Evolutionary conservation across 23 tunicate species (phyloP).

Genomic region (Ciona savignyi): DNA sequence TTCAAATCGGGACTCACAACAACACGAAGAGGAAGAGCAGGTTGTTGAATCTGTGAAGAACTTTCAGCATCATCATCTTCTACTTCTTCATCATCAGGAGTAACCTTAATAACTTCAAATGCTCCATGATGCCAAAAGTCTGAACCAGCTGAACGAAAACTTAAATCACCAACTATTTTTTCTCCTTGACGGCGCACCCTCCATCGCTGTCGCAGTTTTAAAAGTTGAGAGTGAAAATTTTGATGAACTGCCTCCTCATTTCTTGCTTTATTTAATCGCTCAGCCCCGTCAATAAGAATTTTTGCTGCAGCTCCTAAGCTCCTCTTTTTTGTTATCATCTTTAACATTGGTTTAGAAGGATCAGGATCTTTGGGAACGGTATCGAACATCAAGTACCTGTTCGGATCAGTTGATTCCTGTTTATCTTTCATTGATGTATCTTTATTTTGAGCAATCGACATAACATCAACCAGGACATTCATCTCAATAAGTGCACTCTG

Average conservation of each 20-base stretch:
- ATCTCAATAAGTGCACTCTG: constrained; percentile 73
- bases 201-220: constrained; percentile 73
- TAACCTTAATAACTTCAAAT: constrained; percentile 81
- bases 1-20: constrained; percentile 26
- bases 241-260: constrained; percentile 15
- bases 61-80: constrained; percentile 5
- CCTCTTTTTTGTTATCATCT: constrained; percentile 65
- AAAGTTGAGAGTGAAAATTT: constrained; percentile 53
- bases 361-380: constrained; percentile 41
- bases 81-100: constrained; percentile 44
- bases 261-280: constrained; percentile 37
- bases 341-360: constrained; percentile 19
- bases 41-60: background rate
- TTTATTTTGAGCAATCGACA: constrained; percentile 75
- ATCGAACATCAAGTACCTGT: constrained; percentile 79
- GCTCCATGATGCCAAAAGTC: constrained; percentile 60
- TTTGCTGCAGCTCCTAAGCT: constrained; percentile 61
- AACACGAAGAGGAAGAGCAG: constrained; percentile 30
- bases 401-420: constrained; percentile 26
- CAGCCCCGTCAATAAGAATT: constrained; percentile 51
- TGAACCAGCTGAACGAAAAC: constrained; percentile 75
- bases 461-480: constrained; percentile 79
- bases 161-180: constrained; percentile 80
- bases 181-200: constrained; percentile 69
- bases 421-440: constrained; percentile 14